Evolutionary conservation across 2,113 vertebrate species (phyloP).

Genomic region (Sinocyclocheilus grahami): DNA sequence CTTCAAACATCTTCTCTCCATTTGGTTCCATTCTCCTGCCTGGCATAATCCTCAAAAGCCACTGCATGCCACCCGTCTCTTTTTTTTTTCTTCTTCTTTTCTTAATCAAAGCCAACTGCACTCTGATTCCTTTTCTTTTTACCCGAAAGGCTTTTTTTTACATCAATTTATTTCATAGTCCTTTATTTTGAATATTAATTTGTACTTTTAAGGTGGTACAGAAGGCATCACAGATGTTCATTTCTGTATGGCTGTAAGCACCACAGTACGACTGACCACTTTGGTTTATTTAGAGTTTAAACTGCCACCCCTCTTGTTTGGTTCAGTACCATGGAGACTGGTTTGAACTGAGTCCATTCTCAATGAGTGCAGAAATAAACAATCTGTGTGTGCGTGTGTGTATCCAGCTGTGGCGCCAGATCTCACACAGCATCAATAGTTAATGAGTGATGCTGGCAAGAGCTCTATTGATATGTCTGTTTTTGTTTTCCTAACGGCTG

Average conservation of each 20-base stretch:
- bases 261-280: neutral
- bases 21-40: slow-evolving; percentile 60
- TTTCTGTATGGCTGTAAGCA: neutral
- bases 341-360: slow-evolving; percentile 41
- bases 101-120: slow-evolving; percentile 59
- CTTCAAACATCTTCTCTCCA: slow-evolving; percentile 58
- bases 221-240: slow-evolving; percentile 41
- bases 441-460: slow-evolving; percentile 64
- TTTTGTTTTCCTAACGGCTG: slow-evolving; percentile 58
- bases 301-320: slow-evolving; percentile 28
- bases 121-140: slow-evolving; percentile 39
- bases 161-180: slow-evolving; percentile 50
- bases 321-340: slow-evolving; percentile 39
- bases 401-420: slow-evolving; percentile 66
- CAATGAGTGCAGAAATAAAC: slow-evolving; percentile 23
- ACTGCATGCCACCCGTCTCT: slow-evolving; percentile 18
- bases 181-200: slow-evolving; percentile 52
- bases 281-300: slow-evolving; percentile 17
- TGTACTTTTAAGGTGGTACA: slow-evolving; percentile 37
- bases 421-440: slow-evolving; percentile 68
- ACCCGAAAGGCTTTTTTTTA: neutral
- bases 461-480: slow-evolving; percentile 57
- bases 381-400: slow-evolving; percentile 46
- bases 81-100: slow-evolving; percentile 41
- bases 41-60: slow-evolving; percentile 55